Evolutionary conservation across 2,113 vertebrate genomes (phyloP).

Genomic region (Scortum barcoo): DNA sequence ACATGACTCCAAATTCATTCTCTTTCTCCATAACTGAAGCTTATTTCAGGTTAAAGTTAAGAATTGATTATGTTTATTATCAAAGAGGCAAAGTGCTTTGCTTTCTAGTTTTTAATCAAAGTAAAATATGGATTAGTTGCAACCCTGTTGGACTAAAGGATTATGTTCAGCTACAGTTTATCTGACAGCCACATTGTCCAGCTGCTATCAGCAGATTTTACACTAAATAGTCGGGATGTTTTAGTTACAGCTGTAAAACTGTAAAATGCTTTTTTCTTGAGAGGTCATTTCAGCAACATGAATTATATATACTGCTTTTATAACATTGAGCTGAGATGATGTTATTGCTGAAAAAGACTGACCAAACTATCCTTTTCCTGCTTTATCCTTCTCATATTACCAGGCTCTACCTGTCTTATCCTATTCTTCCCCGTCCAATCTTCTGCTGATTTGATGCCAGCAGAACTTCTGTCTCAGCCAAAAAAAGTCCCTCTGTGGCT

Average conservation of each 20-base stretch:
- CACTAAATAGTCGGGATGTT: neutral
- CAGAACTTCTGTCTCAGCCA: constrained; percentile 26
- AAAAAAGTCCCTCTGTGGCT: constrained; percentile 36
- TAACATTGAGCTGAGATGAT: neutral
- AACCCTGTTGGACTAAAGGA: neutral
- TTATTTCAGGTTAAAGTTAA: too few relatives aligned
- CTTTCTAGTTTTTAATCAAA: neutral
- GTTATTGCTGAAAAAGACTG: constrained; percentile 8
- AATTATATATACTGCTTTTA: neutral
- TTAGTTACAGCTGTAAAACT: neutral
- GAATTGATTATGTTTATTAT: too few relatives aligned
- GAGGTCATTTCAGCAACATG: neutral
- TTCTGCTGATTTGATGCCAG: constrained; percentile 55
- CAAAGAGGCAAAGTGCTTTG: too few relatives aligned
- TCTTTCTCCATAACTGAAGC: too few relatives aligned
- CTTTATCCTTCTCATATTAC: constrained; percentile 24
- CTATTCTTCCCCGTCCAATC: constrained; percentile 22
- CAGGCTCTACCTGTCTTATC: constrained; percentile 2
- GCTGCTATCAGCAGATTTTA: neutral
- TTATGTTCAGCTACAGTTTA: neutral
- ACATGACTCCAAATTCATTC: too few relatives aligned
- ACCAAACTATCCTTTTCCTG: constrained; percentile 23
- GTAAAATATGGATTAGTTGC: neutral
- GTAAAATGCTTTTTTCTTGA: neutral
- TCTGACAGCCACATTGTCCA: neutral